Evolutionary conservation across 2,888 invertebrate genomes (phyloP), one percentile per base, ranked within the genome.

Genomic region (Perithous albicinctus): DNA sequence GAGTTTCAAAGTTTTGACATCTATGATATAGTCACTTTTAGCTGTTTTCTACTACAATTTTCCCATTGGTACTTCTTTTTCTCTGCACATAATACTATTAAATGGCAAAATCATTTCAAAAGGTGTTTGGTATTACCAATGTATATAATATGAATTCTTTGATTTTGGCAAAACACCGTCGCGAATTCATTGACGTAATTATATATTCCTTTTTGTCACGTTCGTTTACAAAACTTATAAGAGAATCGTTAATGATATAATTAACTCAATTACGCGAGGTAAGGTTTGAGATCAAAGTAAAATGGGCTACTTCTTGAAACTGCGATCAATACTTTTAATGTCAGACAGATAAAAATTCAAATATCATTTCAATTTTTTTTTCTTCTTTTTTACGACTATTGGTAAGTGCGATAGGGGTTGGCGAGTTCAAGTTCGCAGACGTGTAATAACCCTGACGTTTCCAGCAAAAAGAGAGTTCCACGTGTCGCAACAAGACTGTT

Each of bases 401-500:
- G 4, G 48, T 18, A 26, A 10, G n/a, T 15, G 63, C 46, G 2
- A 29, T 26, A 46, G 48, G 35, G 20, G 7, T 12, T 10, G 20
- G 26, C 35, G 54, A 72, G 67, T 82, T 56, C 63, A 76, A 76
- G 76, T 73, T 76, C 43, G 46, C 46, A 54, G 70, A 59, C 78
- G 41, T 69, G 46, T 67, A 64, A 77, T 41, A 35, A 70, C 66
- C 64, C 43, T 63, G 73, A 77, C 70, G 61, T 72, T 32, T 59
- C 41, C 20, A 51, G 26, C 72, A 69, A 67, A 23, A 29, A 63
- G 20, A 76, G 61, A 79, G 32, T 56, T 79, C 72, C 79, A 67
- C 67, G 79, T 79, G 76, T 79, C 78, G 61, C 56, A 15, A 63
- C 54, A 35, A 35, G 67, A 73, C 72, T 48, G 54, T n/a, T n/a